Base-by-base conservation (phyloP, 2,888 invertebrate species). In the Euspilapteryx auroguttella region DNA sequence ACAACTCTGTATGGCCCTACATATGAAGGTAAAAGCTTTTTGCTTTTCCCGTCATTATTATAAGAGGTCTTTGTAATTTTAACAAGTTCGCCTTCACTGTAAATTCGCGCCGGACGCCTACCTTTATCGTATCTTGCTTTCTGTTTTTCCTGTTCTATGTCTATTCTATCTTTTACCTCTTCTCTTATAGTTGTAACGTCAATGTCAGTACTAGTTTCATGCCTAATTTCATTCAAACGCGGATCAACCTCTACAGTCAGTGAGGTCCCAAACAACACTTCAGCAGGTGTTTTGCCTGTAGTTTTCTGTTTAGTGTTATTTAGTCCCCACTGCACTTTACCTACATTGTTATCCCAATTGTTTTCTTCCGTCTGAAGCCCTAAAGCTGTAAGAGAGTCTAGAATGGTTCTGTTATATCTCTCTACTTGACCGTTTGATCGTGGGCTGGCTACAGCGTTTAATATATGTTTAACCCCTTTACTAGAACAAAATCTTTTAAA, bases 401-500 rank as follows among this genome's bases (percentile, higher is more conserved):
- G n/a, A n/a, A n/a, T n/a, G n/a, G n/a, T n/a, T n/a, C n/a, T n/a
- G n/a, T n/a, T n/a, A n/a, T 7, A 39, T 28, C 34, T 15, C 10
- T 32, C 33, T 1, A 45, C 47, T 28, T 55, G 55, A 3, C 55
- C 56, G 31, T 38, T 32, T 9, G 26, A 29, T 9, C 29, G 14
- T 3, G 32, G 32, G 9, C 26, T 27, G 10, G 32, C 32, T 35
- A 42, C 38, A 7, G 39, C 38, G 22, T 59, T 50, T 11, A 37
- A 13, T 8, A 39, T 20, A 30, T 41, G 41, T 24, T 35, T 39
- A 10, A 41, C 33, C 1, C 35, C 34, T 9, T 45, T 37, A 11
- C 45, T 38, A 3, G 32, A 24, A 32, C 53, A 59, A 30, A 47
- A 55, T 3, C 35, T 30, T 26, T 40, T 31, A 29, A 63, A 64